Percentiles rank a stretch among this genome's conserved stretches.
phyloP scores from a whole-genome alignment of 2,888 invertebrate species.

The Embidobia sp. region DNA sequence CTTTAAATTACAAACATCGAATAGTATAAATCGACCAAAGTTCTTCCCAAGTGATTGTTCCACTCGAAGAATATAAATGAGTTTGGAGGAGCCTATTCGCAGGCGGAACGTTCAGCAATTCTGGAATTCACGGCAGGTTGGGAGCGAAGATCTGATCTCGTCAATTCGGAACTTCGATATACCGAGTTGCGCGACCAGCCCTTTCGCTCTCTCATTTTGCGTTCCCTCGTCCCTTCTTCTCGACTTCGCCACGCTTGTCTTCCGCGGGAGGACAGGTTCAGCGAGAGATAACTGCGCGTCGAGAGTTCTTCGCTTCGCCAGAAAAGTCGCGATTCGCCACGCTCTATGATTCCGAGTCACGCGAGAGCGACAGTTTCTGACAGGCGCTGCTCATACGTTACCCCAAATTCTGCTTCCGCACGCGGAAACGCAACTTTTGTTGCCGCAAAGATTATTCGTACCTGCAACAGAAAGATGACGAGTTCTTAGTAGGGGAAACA shows the following conservation, averaged over 20 bases:
- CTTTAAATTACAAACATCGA: conserved; percentile 59
- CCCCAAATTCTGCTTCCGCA: conserved; percentile 44
- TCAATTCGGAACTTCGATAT: conserved; percentile 61
- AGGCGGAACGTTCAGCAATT: conserved; percentile 49
- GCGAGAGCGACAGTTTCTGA: conserved; percentile 63
- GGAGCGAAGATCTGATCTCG: conserved; percentile 49
- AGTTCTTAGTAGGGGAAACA: conserved; percentile 22
- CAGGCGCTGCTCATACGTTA: conserved; percentile 53
- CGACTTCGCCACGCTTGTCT: conserved; percentile 51
- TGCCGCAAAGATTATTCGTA: conserved; percentile 41
- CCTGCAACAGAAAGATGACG: conserved; percentile 51
- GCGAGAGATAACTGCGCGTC: conserved; percentile 67
- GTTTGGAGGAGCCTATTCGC: conserved; percentile 44
- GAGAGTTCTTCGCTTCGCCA: conserved; percentile 68
- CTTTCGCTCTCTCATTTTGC: conserved; percentile 42
- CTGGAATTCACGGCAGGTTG: conserved; percentile 50
- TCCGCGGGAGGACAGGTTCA: conserved; percentile 58
- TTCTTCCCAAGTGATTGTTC: conserved; percentile 57
- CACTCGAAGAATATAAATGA: conserved; percentile 59
- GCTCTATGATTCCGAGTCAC: conserved; percentile 62
- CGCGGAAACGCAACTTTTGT: conserved; percentile 47
- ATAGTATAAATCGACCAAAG: conserved; percentile 57
- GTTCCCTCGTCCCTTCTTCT: conserved; percentile 19
- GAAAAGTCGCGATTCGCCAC: conserved; percentile 67
- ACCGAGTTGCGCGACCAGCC: conserved; percentile 20